phyloP scores from a whole-genome alignment of 2,888 invertebrate species.

The Omphaloscelis lunosa region DNA sequence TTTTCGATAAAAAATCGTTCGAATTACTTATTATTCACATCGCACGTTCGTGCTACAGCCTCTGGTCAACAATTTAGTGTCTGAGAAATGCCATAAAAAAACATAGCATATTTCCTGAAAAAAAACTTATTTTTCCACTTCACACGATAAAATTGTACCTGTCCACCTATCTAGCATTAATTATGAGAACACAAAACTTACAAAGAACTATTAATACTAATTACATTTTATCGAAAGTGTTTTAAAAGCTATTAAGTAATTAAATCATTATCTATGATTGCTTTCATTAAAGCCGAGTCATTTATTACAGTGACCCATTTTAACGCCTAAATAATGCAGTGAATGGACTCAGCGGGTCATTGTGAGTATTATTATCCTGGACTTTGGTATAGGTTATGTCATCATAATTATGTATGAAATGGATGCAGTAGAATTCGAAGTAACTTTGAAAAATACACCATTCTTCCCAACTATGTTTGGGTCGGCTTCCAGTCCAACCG shows the following conservation, averaged over 20 bases:
- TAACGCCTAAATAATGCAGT: constrained; percentile 41
- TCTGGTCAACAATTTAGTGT: background rate
- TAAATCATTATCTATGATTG: constrained; percentile 63
- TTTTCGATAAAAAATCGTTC: background rate
- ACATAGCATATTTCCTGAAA: background rate
- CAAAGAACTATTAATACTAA: constrained; percentile 43
- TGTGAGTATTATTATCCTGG: background rate
- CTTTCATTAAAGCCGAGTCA: constrained; percentile 54
- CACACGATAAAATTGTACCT: no score
- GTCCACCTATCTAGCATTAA: no score
- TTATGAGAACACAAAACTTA: constrained; percentile 14
- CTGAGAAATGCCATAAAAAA: background rate
- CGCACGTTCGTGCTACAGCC: rapidly evolving
- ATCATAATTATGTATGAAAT: background rate
- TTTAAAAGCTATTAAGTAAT: constrained; percentile 63
- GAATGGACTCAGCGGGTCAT: constrained; percentile 13
- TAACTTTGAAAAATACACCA: background rate
- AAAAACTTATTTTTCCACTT: background rate
- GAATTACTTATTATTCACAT: background rate
- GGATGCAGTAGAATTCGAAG: background rate
- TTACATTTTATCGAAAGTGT: constrained; percentile 50
- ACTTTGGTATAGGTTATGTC: constrained; percentile 8
- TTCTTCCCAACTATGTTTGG: no score
- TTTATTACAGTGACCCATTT: constrained; percentile 53
- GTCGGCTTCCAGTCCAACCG: no score